Percentiles rank a stretch among this genome's conserved stretches.
Conservation (phyloP, 2,888 invertebrate species). For the Lithophane socia region DNA sequence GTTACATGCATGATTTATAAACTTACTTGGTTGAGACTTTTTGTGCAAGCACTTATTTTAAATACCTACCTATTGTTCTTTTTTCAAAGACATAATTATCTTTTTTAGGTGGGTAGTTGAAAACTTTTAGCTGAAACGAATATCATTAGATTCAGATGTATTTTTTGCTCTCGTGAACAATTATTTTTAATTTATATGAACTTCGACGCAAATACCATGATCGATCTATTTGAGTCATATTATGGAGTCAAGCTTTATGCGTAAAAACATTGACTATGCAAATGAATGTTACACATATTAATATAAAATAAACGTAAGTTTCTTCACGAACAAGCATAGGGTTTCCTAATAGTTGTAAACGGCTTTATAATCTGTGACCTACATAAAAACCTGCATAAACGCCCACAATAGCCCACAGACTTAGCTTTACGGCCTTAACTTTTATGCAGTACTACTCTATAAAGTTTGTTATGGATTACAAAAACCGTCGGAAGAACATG, state of each 20-base stretch:
- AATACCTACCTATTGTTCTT: slow-evolving; percentile 1
- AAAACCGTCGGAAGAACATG: slow-evolving; percentile 19
- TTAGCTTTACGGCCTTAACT: slow-evolving; percentile 65
- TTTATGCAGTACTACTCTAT: slow-evolving; percentile 63
- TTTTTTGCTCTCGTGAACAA: neutral
- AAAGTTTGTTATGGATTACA: slow-evolving; percentile 45
- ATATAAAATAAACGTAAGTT: slow-evolving; percentile 20
- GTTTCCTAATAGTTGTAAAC: slow-evolving; percentile 55
- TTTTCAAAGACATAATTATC: neutral
- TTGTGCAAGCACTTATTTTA: slow-evolving; percentile 26
- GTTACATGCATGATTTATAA: slow-evolving; percentile 38
- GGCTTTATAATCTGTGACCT: slow-evolving; percentile 70
- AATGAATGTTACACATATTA: slow-evolving; percentile 10
- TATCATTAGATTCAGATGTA: slow-evolving; percentile 1
- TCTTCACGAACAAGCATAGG: slow-evolving; percentile 39
- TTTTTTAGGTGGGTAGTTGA: slow-evolving; percentile 12
- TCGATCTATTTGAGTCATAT: slow-evolving; percentile 6
- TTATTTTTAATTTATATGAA: slow-evolving; percentile 13
- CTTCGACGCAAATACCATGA: neutral
- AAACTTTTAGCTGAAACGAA: slow-evolving; percentile 22
- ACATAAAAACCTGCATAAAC: slow-evolving; percentile 68
- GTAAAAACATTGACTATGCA: neutral
- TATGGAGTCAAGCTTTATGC: neutral
- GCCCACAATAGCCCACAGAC: slow-evolving; percentile 66
- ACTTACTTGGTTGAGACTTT: slow-evolving; percentile 17